Base-by-base conservation (phyloP, 2,797 vertebrate genomes). In the Artibeus jamaicensis region DNA sequence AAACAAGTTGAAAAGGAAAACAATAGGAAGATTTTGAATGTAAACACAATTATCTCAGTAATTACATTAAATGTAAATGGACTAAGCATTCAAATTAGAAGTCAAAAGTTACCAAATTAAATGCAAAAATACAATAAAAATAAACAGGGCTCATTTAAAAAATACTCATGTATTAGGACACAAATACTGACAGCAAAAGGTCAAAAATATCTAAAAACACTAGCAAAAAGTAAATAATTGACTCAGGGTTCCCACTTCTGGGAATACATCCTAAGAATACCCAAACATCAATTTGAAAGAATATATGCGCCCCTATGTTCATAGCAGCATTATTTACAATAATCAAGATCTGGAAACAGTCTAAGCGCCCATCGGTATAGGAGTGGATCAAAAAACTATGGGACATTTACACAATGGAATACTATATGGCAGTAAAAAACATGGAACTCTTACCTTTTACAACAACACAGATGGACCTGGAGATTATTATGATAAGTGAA, bases 61-160 rank as follows among this genome's bases (percentile, higher is more conserved):
- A 81, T 70, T 76, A 42, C 22, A 82, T n/a, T 42, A 21, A 74
- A 22, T 81, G 26, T 74, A 91, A 46, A 53, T 26, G 46, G 26
- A 70, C 42, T 68, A 76, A 81, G n/a, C 10, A 67, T 81, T 94
- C 83, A 87, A 46, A 87, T 91, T 78, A 65, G 65, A 83, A 83
- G 44, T 55, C 67, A 77, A 74, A 86, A 44, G 3, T 84, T 85
- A 19, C 74, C n/a, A 71, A 2, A 55, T 26, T 77, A 10, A 21
- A 37, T 62, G 9, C 24, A 48, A 91, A 67, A 62, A 37, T 57
- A 57, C 74, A 79, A 77, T 79, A 2, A 39, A 85, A 62, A 79
- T 70, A 62, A 24, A 79, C 2, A 12, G 32, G 29, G 7, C n/a
- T 86, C 78, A 71, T 29, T 39, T 57, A 15, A n/a, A 24, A 70